Evolutionary conservation across 35 echinoderm and acorn worm species (phyloP).

Genomic region (Patiria miniata): DNA sequence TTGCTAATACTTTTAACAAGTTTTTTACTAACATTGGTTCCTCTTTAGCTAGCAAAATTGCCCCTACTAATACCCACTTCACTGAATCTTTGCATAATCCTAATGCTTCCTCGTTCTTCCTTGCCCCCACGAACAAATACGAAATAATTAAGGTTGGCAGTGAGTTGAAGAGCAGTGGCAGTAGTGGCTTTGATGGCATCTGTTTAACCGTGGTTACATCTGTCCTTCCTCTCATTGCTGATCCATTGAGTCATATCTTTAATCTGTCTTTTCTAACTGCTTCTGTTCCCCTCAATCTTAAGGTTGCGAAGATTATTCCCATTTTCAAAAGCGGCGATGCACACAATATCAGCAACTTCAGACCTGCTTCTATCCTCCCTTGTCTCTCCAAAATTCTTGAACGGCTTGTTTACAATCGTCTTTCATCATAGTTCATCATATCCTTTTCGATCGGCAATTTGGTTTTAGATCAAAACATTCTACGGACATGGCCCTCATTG

Average conservation of each 20-base stretch:
- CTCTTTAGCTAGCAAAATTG: neutral
- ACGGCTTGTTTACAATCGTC: too few relatives aligned
- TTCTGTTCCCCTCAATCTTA: constrained; percentile 57
- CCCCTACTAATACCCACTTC: neutral
- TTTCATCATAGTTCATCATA: too few relatives aligned
- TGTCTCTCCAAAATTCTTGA: too few relatives aligned
- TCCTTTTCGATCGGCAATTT: too few relatives aligned
- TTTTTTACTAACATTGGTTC: constrained; percentile 9
- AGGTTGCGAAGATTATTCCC: too few relatives aligned
- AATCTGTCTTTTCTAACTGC: constrained; percentile 50
- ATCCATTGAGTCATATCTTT: constrained; percentile 54
- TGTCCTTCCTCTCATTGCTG: neutral
- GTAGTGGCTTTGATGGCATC: neutral
- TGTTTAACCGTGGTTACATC: constrained; percentile 30
- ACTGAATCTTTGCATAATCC: constrained; percentile 2
- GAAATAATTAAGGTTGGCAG: neutral
- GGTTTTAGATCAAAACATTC: too few relatives aligned
- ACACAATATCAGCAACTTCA: too few relatives aligned
- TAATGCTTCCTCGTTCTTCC: neutral
- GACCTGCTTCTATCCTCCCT: too few relatives aligned
- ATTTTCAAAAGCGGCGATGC: too few relatives aligned
- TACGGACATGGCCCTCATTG: too few relatives aligned
- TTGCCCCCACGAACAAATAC: neutral
- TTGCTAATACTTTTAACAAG: neutral
- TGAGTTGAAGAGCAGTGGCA: neutral